A percentile compares a stretch with the other conserved stretches of the same genome.
Conservation (phyloP, 2,797 vertebrate genomes). For the Mallotus villosus region DNA sequence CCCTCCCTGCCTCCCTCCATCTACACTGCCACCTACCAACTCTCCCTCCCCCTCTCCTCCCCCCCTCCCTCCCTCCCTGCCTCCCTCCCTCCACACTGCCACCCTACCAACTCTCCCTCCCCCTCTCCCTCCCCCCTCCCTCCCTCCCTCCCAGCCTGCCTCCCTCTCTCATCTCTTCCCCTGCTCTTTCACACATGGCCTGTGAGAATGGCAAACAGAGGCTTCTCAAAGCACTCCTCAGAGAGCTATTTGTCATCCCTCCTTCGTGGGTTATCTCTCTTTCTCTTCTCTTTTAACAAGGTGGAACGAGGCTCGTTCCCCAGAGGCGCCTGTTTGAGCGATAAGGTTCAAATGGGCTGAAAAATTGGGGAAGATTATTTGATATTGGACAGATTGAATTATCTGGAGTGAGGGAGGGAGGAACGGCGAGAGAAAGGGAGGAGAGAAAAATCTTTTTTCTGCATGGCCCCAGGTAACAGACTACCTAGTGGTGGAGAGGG, state of each 20-base stretch:
- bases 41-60: constrained; percentile 5
- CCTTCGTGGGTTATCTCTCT: constrained; percentile 42
- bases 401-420: constrained; percentile 50
- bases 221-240: constrained; percentile 54
- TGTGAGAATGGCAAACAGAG: constrained; percentile 62
- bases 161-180: constrained; percentile 48
- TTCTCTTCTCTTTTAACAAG: constrained; percentile 57
- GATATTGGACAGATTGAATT: constrained; percentile 75
- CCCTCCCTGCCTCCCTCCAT: constrained; percentile 43
- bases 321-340: constrained; percentile 61
- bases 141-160: constrained; percentile 20
- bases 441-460: constrained; percentile 60
- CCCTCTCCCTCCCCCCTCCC: constrained; percentile 14
- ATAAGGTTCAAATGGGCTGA: constrained; percentile 70
- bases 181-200: constrained; percentile 56
- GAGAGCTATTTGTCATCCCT: constrained; percentile 61
- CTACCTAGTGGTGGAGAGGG: constrained; percentile 35
- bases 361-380: constrained; percentile 69
- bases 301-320: constrained; percentile 56
- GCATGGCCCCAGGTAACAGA: constrained; percentile 42
- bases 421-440: constrained; percentile 46
- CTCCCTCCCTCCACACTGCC: constrained; percentile 41
- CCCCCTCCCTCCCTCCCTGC: constrained; percentile 19
- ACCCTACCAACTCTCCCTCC: constrained; percentile 33
- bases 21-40: constrained; percentile 50